Evolutionary conservation across 2,888 invertebrate genomes (phyloP).

Genomic region (Eugnorisma glareosa): DNA sequence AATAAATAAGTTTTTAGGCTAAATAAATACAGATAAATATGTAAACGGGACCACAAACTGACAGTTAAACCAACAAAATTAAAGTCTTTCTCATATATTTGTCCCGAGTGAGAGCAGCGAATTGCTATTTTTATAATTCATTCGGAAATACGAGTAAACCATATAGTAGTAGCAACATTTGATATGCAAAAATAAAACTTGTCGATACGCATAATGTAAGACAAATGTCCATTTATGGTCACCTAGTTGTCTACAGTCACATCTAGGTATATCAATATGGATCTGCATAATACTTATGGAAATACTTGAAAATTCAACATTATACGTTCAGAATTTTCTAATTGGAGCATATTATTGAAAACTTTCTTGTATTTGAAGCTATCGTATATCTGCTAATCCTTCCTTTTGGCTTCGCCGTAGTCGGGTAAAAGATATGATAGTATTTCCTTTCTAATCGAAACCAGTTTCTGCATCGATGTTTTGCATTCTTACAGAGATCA

Average conservation of each 20-base stretch:
- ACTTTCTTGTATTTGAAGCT: background rate
- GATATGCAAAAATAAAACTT: background rate
- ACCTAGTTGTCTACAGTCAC: background rate
- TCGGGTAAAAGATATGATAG: background rate
- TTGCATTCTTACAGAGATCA: background rate
- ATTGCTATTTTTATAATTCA: slow-evolving; percentile 1
- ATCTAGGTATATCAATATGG: background rate
- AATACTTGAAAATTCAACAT: background rate
- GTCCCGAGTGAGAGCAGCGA: background rate
- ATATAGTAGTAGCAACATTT: background rate
- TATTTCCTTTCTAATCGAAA: background rate
- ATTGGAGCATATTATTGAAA: background rate
- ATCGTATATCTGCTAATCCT: background rate
- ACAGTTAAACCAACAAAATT: background rate
- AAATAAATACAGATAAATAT: slow-evolving; percentile 15
- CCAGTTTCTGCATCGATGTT: background rate
- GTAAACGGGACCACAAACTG: slow-evolving; percentile 12
- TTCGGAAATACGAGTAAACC: background rate
- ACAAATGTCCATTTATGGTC: background rate
- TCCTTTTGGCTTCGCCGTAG: background rate
- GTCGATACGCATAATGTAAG: background rate
- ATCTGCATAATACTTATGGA: background rate
- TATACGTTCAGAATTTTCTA: background rate
- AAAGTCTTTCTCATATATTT: slow-evolving; percentile 3
- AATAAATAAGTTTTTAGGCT: slow-evolving; percentile 45